Evolutionary conservation across 1,140 invertebrate species (phyloP), one percentile per base, ranked within the genome.

Genomic region (Cepaea nemoralis): DNA sequence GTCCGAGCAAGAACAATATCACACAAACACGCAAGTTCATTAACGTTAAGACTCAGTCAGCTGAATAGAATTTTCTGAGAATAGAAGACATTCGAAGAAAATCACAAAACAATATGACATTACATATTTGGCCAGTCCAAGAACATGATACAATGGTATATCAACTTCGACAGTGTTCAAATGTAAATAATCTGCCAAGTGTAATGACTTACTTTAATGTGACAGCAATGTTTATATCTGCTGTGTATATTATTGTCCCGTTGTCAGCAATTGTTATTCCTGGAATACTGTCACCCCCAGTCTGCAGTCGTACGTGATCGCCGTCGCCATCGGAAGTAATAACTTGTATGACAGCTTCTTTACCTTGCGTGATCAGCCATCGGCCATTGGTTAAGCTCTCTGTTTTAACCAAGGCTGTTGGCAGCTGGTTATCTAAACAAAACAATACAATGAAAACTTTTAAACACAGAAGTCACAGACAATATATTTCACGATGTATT

Each of bases 281-380:
- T 19, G 39, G 10, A 1, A 27, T 8, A 45, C 33, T 73, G 10
- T 19, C 70, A 1, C 12, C 70, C 10, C 10, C 10, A 16, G 45
- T 39, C n/a, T 73, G 33, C 16, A 73, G n/a, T 39, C 1, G 10
- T 1, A 73, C 70, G 12, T 39, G 2, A n/a, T 73, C 70, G 16
- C n/a, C 39, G n/a, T n/a, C n/a, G n/a, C n/a, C n/a, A 73, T 73
- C 70, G 45, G 5, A 6, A 12, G n/a, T 40, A 39, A 42, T 12
- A 73, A 73, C 70, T 73, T 73, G 70, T 73, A 73, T 14, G n/a
- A n/a, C 27, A 12, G 70, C 6, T 19, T 5, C 37, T 73, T 35
- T 40, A 8, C 70, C 70, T 16, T 73, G 35, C 6, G 24, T 42
- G 27, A 73, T 40, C 12, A 27, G 5, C 70, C 70, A 73, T 12